These are phyloP conservation scores for Spondyliosoma cantharus DNA, from an alignment of 2,797 vertebrate genomes.

Conservation along the genomic window DNA sequence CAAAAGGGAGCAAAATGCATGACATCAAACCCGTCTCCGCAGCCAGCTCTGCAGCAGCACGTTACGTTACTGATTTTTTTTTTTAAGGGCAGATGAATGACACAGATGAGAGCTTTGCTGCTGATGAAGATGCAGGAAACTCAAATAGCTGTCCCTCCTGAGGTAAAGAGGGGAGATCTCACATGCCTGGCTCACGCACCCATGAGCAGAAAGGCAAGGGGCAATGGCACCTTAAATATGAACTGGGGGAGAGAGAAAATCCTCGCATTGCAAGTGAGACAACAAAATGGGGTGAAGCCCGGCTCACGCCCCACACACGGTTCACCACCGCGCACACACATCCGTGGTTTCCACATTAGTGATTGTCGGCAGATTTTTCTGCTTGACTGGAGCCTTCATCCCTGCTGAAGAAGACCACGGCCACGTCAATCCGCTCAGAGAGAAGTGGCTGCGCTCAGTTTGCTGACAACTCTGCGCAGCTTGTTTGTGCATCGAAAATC, in stretches of 20 bases:
- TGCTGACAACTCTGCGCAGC: constrained; percentile 33
- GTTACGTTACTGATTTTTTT: neutral
- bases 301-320: constrained; percentile 23
- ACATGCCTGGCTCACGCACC: constrained; percentile 21
- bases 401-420: constrained; percentile 16
- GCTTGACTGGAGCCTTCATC: constrained; percentile 45
- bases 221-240: constrained; percentile 4
- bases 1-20: constrained; percentile 39
- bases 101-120: constrained; percentile 45
- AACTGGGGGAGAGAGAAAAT: neutral
- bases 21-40: constrained; percentile 43
- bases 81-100: constrained; percentile 54
- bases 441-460: constrained; percentile 51
- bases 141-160: constrained; percentile 40
- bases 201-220: constrained; percentile 13
- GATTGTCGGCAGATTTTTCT: constrained; percentile 57
- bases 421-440: constrained; percentile 23
- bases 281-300: neutral
- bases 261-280: constrained; percentile 4
- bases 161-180: constrained; percentile 30
- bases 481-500: constrained; percentile 8
- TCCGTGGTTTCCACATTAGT: constrained; percentile 32
- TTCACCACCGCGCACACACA: constrained; percentile 4
- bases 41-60: constrained; percentile 44
- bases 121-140: constrained; percentile 24